phyloP scores from a whole-genome alignment of 2,113 vertebrate species.

The Atherinomorus stipes region DNA sequence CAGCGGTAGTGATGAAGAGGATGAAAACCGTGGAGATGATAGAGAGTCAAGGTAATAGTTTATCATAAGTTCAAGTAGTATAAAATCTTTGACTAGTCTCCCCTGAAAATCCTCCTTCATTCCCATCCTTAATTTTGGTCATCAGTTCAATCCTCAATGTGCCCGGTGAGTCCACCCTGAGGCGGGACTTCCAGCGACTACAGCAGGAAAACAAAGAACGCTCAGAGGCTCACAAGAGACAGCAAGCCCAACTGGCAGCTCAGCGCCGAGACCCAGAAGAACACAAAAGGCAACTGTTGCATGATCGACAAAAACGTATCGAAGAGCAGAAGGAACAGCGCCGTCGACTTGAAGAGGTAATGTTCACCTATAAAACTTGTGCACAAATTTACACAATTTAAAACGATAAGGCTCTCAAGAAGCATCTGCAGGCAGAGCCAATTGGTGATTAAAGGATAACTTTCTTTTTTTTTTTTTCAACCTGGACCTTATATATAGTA shows the following conservation, averaged over 20 bases:
- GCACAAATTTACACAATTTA: not conserved
- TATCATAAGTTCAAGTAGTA: not conserved
- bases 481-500: too few species aligned
- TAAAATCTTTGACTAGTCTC: not conserved
- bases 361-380: not conserved
- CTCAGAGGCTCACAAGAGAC: constrained; percentile 88
- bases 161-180: constrained; percentile 91
- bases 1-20: constrained; percentile 93
- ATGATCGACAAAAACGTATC: constrained; percentile 91
- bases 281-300: constrained; percentile 91
- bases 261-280: constrained; percentile 91
- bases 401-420: not conserved
- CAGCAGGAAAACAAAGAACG: constrained; percentile 95
- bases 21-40: constrained; percentile 91
- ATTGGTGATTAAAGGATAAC: not conserved
- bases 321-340: constrained; percentile 94
- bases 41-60: constrained; percentile 89
- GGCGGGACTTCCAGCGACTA: constrained; percentile 91
- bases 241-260: constrained; percentile 88
- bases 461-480: too few species aligned
- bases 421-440: not conserved
- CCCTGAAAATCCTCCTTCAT: not conserved
- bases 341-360: constrained; percentile 90
- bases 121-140: not conserved
- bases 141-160: constrained; percentile 92